These are phyloP conservation scores for Camponotus fellah DNA, from an alignment of 2,888 invertebrate species.

Conservation along the genomic window DNA sequence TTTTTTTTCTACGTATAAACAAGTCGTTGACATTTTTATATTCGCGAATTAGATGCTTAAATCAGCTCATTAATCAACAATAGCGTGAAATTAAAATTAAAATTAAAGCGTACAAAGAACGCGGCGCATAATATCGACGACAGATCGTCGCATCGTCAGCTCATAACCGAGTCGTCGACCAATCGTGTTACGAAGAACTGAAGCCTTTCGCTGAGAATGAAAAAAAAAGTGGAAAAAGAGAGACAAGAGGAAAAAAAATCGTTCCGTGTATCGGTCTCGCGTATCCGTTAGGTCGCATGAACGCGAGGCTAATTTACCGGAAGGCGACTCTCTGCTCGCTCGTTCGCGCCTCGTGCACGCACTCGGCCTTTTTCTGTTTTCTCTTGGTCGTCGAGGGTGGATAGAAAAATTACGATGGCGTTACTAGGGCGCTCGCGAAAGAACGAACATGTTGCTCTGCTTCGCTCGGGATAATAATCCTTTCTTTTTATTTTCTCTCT, in stretches of 20 bases:
- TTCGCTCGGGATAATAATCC: neutral
- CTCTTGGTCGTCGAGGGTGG: slow-evolving; percentile 40
- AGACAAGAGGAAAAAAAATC: slow-evolving; percentile 14
- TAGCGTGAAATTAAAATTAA: neutral
- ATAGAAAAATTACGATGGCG: slow-evolving; percentile 52
- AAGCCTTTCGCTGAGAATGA: slow-evolving; percentile 44
- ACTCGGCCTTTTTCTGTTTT: slow-evolving; percentile 52
- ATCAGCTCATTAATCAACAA: slow-evolving; percentile 3
- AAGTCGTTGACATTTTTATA: neutral
- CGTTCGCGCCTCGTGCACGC: slow-evolving; percentile 49
- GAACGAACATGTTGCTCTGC: slow-evolving; percentile 6
- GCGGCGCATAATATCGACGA: slow-evolving; percentile 17
- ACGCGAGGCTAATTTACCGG: slow-evolving; percentile 69
- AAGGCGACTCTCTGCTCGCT: slow-evolving; percentile 57
- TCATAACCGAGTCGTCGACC: slow-evolving; percentile 30
- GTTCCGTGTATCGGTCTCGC: slow-evolving; percentile 24
- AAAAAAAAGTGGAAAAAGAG: slow-evolving; percentile 27
- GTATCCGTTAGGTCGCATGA: slow-evolving; percentile 57
- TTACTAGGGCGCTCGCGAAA: slow-evolving; percentile 33
- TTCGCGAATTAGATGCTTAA: neutral
- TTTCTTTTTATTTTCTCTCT: neutral
- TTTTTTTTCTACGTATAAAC: too few relatives aligned
- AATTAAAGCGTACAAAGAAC: slow-evolving; percentile 2
- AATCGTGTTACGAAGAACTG: slow-evolving; percentile 29
- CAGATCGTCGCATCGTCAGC: slow-evolving; percentile 21